Conservation (phyloP, 2,113 vertebrate species). For the Bujurquina vittata region DNA sequence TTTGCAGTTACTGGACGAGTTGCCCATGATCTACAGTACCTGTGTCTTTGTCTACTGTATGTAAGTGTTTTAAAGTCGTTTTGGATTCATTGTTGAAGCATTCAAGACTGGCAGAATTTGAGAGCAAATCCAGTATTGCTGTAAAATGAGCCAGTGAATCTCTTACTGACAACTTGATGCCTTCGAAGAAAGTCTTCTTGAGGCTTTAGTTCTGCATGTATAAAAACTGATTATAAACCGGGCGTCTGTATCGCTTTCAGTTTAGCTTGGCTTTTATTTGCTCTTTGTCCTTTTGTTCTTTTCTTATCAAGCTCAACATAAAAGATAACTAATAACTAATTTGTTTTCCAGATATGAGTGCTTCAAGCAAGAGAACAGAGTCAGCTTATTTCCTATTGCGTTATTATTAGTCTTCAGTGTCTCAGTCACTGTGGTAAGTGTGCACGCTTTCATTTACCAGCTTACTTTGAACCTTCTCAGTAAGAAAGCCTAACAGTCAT, state of each 20-base stretch:
- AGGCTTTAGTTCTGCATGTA: neutral
- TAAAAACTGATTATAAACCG: slow-evolving; percentile 1
- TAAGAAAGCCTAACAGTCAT: too few relatives aligned
- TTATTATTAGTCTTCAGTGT: slow-evolving; percentile 90
- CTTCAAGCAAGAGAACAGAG: slow-evolving; percentile 91
- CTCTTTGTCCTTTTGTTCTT: neutral
- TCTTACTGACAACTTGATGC: neutral
- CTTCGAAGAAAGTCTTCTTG: neutral
- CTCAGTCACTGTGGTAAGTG: slow-evolving; percentile 92
- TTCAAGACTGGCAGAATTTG: neutral
- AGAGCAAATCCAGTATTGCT: neutral
- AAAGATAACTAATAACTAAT: neutral
- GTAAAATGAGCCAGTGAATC: slow-evolving; percentile 6
- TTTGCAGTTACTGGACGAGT: slow-evolving; percentile 92
- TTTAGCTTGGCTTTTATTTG: neutral
- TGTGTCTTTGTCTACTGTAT: slow-evolving; percentile 97
- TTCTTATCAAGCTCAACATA: neutral
- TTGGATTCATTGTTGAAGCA: neutral
- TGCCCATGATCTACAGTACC: slow-evolving; percentile 99
- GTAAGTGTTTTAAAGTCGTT: slow-evolving; percentile 85
- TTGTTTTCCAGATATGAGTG: slow-evolving; percentile 90
- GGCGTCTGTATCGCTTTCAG: neutral
- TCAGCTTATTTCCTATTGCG: slow-evolving; percentile 87
- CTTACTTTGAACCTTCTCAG: neutral
- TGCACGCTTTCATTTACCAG: neutral